Evolutionary conservation across 2,888 invertebrate species (phyloP).

Genomic region (Pecten maximus): DNA sequence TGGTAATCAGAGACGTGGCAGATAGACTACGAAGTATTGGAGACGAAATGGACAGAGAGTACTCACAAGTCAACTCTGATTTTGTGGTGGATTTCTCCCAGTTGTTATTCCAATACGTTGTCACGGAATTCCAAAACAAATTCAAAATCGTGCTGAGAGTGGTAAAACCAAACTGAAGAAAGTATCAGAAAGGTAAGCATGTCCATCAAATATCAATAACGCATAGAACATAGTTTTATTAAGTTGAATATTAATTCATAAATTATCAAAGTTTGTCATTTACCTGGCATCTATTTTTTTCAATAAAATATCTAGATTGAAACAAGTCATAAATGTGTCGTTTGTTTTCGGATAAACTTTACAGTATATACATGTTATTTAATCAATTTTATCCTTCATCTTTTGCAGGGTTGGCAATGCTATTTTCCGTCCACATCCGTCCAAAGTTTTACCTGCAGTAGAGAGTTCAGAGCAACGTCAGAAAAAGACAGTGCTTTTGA

Average conservation of each 20-base stretch:
- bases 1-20: not conserved
- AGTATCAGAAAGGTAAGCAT: not conserved
- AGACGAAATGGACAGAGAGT: conserved; percentile 21
- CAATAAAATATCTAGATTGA: not conserved
- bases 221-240: not conserved
- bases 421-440: not conserved
- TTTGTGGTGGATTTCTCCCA: not conserved
- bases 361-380: not conserved
- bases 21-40: not conserved
- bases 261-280: no score
- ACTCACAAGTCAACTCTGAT: not conserved
- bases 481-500: not conserved
- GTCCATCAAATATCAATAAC: not conserved
- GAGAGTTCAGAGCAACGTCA: not conserved
- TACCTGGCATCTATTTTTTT: no score
- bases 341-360: not conserved
- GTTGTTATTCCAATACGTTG: not conserved
- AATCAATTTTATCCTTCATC: not conserved
- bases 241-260: no score
- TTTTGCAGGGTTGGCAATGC: not conserved
- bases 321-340: not conserved
- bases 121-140: conserved; percentile 1
- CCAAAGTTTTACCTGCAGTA: not conserved
- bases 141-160: not conserved
- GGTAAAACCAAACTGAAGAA: not conserved